Percentiles rank a stretch among this genome's conserved stretches.
Evolutionary conservation across 2,113 vertebrate species (phyloP).

Genomic region (Saguinus midas): DNA sequence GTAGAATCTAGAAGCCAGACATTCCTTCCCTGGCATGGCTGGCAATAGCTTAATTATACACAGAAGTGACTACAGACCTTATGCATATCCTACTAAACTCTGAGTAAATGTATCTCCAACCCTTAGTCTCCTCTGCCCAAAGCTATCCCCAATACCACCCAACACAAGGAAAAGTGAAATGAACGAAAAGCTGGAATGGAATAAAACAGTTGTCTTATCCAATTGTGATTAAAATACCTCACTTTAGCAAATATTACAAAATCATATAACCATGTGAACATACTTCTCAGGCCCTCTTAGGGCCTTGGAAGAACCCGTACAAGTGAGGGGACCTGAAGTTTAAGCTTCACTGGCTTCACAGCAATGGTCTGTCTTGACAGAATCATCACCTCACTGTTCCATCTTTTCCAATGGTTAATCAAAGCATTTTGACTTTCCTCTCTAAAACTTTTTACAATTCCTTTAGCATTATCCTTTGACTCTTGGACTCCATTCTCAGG

Average conservation of each 20-base stretch:
- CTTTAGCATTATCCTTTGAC: not conserved
- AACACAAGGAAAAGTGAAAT: not conserved
- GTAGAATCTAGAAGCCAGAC: not conserved
- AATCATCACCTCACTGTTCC: not conserved
- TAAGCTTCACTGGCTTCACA: not conserved
- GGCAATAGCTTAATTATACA: not conserved
- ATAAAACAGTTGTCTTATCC: not conserved
- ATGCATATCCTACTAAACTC: not conserved
- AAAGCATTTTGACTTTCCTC: not conserved
- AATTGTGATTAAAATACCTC: not conserved
- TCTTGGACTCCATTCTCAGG: not conserved
- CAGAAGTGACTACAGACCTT: not conserved
- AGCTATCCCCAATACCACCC: not conserved
- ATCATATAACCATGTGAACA: not conserved
- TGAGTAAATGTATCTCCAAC: not conserved
- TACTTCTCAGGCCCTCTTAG: not conserved
- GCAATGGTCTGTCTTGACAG: not conserved
- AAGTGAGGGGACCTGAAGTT: not conserved
- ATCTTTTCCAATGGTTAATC: not conserved
- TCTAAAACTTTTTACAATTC: not conserved
- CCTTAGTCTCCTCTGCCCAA: not conserved
- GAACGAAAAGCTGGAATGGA: not conserved
- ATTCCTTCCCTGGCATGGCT: not conserved
- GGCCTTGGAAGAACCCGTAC: not conserved
- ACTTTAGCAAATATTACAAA: constrained; percentile 6